Percentiles rank a stretch among this genome's conserved stretches.
Conservation (phyloP, 2,113 vertebrate species). For the Micronycteris hirsuta region DNA sequence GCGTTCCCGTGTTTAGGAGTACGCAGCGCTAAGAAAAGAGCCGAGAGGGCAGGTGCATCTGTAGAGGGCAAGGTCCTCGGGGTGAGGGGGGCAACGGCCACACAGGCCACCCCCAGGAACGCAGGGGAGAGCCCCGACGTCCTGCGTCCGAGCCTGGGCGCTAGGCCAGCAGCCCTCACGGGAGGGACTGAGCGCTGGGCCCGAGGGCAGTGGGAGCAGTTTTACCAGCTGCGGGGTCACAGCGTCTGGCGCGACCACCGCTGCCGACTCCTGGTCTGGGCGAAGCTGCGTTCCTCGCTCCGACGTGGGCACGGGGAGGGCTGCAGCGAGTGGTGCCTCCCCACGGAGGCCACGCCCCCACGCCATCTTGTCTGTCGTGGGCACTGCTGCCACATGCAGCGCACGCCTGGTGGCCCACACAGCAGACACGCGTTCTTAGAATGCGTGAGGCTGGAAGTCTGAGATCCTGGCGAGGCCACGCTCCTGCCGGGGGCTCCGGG, state of each 20-base stretch:
- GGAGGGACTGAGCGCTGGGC: background rate
- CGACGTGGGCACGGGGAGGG: background rate
- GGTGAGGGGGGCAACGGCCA: rapidly evolving
- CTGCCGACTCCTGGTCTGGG: background rate
- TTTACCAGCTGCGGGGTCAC: rapidly evolving
- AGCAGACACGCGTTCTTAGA: too few species aligned
- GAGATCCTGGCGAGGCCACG: background rate
- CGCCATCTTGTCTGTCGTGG: background rate
- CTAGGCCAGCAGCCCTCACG: rapidly evolving
- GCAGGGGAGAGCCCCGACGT: background rate
- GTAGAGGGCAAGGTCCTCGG: background rate
- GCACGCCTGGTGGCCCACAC: background rate
- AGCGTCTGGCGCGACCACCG: rapidly evolving
- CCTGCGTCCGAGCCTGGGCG: background rate
- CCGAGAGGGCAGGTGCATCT: background rate
- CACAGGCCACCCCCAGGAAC: rapidly evolving
- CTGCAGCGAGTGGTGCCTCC: too few species aligned
- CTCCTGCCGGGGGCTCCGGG: background rate
- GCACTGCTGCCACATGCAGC: rapidly evolving
- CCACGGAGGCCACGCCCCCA: background rate
- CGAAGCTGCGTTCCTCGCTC: too few species aligned
- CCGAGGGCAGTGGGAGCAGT: background rate
- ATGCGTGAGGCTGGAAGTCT: background rate
- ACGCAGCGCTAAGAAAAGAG: background rate
- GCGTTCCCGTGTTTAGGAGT: background rate